A percentile compares a stretch with the other conserved stretches of the same genome.
phyloP scores from a whole-genome alignment of 2,888 invertebrate species.

The Psylliodes chrysocephalus region DNA sequence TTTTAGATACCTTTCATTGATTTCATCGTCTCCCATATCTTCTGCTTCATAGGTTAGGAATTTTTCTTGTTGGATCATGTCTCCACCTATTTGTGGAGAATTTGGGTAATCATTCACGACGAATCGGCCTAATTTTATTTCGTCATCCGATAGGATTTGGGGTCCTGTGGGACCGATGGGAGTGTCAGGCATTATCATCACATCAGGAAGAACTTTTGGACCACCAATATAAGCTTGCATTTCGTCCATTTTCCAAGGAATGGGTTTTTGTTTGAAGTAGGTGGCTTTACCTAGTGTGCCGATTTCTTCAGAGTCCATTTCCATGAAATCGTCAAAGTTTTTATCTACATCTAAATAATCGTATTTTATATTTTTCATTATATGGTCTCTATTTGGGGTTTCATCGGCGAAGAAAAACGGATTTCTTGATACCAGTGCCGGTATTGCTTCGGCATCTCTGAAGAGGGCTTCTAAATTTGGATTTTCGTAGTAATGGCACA shows the following conservation, averaged over 20 bases:
- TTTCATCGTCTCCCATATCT: constrained; percentile 35
- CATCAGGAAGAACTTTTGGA: constrained; percentile 40
- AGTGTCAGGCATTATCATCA: constrained; percentile 29
- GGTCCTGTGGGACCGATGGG: background rate
- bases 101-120: constrained; percentile 29
- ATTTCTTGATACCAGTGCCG: constrained; percentile 1
- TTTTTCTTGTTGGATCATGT: constrained; percentile 42
- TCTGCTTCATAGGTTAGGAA: constrained; percentile 41
- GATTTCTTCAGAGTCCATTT: constrained; percentile 40
- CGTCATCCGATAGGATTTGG: constrained; percentile 26
- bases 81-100: constrained; percentile 21
- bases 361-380: constrained; percentile 38
- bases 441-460: background rate
- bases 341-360: constrained; percentile 31
- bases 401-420: constrained; percentile 22
- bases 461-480: constrained; percentile 21
- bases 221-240: constrained; percentile 23
- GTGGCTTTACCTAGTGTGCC: background rate
- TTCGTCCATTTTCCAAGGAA: constrained; percentile 39
- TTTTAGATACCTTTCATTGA: constrained; percentile 33
- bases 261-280: background rate
- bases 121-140: constrained; percentile 38
- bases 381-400: background rate
- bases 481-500: constrained; percentile 34
- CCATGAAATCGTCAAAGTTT: constrained; percentile 33